phyloP scores from a whole-genome alignment of 2,888 invertebrate species.

The Quadroppia sp. region DNA sequence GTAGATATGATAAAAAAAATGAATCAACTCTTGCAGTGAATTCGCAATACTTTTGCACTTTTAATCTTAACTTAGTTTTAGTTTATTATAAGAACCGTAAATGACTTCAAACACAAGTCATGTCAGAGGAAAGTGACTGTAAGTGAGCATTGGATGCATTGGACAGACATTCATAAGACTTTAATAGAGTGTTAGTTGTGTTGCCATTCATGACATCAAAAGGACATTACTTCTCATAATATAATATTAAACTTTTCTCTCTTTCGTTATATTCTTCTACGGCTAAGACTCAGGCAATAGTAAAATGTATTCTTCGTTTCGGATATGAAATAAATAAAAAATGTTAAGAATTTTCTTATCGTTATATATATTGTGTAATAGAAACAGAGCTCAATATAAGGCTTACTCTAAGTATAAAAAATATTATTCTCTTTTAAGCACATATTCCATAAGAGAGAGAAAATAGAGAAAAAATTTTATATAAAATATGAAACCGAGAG shows the following conservation, averaged over 20 bases:
- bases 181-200: not conserved
- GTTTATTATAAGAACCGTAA: constrained; percentile 21
- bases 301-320: constrained; percentile 16
- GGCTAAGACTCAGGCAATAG: constrained; percentile 13
- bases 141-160: constrained; percentile 25
- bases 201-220: not conserved
- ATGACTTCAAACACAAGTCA: not conserved
- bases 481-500: constrained; percentile 9
- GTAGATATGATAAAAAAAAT: constrained; percentile 13
- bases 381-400: not conserved
- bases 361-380: not conserved
- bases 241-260: constrained; percentile 1
- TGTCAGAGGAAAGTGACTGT: not conserved
- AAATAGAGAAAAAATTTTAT: not conserved
- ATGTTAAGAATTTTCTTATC: constrained; percentile 9
- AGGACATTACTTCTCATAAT: not conserved
- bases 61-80: constrained; percentile 11
- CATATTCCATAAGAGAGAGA: not conserved
- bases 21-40: not conserved
- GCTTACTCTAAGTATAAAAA: not conserved
- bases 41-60: not conserved
- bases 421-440: not conserved
- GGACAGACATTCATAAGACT: not conserved
- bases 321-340: constrained; percentile 20
- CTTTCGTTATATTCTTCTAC: not conserved